phyloP scores from a whole-genome alignment of 2,888 invertebrate species.

The Pasiphila rectangulata region DNA sequence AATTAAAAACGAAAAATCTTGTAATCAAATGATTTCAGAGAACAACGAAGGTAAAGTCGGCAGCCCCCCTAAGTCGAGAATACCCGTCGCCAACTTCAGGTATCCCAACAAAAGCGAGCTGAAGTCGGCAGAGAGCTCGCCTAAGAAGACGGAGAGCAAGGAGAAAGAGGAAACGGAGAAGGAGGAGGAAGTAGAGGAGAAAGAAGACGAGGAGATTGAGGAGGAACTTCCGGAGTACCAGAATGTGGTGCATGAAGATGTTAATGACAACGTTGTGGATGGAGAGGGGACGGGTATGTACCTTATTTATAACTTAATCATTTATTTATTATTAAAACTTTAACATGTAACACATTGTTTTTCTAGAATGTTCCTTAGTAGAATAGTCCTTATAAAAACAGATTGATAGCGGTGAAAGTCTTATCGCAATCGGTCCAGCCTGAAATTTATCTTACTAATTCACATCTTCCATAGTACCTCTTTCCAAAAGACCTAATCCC shows the following conservation, averaged over 20 bases:
- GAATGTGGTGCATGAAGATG: constrained; percentile 47
- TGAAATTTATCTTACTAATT: no score
- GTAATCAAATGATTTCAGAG: no score
- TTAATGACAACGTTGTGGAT: constrained; percentile 38
- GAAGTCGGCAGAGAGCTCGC: constrained; percentile 61
- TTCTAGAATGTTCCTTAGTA: no score
- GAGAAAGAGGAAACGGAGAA: constrained; percentile 37
- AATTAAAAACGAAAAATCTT: no score
- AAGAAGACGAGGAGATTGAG: constrained; percentile 39
- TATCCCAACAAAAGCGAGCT: constrained; percentile 71
- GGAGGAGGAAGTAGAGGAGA: constrained; percentile 51
- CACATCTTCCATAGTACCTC: no score
- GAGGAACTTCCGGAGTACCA: constrained; percentile 67
- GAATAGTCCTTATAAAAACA: no score
- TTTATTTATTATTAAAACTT: no score
- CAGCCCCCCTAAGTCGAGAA: constrained; percentile 63
- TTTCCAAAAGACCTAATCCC: no score
- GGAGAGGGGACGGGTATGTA: background rate
- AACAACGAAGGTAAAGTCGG: constrained; percentile 42
- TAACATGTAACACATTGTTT: no score
- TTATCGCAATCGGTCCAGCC: no score
- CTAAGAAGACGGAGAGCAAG: constrained; percentile 52
- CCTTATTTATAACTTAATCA: no score
- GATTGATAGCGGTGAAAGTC: no score
- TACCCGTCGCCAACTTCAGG: constrained; percentile 72